A percentile compares a stretch with the other conserved stretches of the same genome.
Conservation (phyloP, 2,888 invertebrate genomes). For the Liposcelis brunnea region DNA sequence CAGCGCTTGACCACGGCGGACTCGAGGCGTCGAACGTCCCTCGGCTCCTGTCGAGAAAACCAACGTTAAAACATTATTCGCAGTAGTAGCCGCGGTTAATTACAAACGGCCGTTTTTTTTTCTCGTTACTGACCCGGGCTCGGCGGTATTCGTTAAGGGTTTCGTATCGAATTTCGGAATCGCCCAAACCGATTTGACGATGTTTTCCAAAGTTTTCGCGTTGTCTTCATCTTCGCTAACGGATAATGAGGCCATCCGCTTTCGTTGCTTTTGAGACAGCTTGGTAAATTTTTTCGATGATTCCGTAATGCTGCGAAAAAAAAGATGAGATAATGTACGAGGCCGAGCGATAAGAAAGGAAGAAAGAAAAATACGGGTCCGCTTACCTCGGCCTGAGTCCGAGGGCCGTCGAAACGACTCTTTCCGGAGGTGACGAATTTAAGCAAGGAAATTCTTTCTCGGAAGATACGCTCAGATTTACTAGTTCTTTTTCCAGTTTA, state of each 20-base stretch:
- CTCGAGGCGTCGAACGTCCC: no score
- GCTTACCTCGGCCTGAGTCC: background rate
- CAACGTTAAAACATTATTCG: constrained; percentile 1
- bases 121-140: no score
- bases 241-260: constrained; percentile 32
- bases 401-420: background rate
- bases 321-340: background rate
- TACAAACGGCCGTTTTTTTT: no score
- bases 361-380: background rate
- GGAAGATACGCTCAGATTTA: constrained; percentile 23
- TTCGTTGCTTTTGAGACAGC: constrained; percentile 45
- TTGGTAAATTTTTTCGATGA: constrained; percentile 26
- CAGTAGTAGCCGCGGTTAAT: constrained; percentile 1
- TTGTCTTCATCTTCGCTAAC: constrained; percentile 22
- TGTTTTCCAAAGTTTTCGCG: constrained; percentile 22
- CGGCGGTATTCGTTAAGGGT: constrained; percentile 25
- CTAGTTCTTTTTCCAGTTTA: constrained; percentile 26
- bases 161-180: constrained; percentile 35
- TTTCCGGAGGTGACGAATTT: constrained; percentile 1
- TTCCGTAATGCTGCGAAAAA: constrained; percentile 14
- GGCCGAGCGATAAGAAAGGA: constrained; percentile 2
- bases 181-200: constrained; percentile 13
- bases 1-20: background rate
- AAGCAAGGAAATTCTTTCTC: constrained; percentile 26
- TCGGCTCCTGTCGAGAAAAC: no score